phyloP scores from a whole-genome alignment of 2,113 vertebrate species.

The Daboia siamensis region DNA sequence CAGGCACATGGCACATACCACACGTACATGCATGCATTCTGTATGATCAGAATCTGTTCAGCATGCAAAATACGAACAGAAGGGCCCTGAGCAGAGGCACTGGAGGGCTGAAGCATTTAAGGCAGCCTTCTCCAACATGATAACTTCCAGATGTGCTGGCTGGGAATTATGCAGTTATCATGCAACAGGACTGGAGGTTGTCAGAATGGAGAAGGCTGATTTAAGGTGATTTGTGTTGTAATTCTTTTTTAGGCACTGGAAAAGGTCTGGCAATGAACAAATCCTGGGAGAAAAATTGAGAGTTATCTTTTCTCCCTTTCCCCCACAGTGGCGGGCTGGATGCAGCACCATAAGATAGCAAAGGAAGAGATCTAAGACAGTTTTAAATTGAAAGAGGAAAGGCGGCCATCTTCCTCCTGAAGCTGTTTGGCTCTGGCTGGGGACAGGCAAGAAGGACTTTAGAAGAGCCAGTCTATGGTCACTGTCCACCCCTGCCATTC shows the following conservation, averaged over 20 bases:
- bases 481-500: not conserved
- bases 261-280: not conserved
- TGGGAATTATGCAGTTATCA: not conserved
- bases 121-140: not conserved
- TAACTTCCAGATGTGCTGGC: not conserved
- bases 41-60: not conserved
- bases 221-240: not conserved
- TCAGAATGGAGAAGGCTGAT: not conserved
- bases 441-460: not conserved
- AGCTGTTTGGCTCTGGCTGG: not conserved
- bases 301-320: not conserved
- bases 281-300: slow-evolving; percentile 4
- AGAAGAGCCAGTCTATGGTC: not conserved
- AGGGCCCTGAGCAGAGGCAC: slow-evolving; percentile 30
- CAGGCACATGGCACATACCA: not conserved
- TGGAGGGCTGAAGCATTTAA: not conserved
- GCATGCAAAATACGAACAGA: slow-evolving; percentile 50
- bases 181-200: not conserved
- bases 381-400: slow-evolving; percentile 2
- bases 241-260: slow-evolving; percentile 30
- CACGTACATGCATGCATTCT: slow-evolving; percentile 23
- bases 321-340: not conserved
- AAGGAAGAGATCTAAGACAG: not conserved
- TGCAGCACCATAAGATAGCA: slow-evolving; percentile 33
- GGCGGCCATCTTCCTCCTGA: not conserved